phyloP scores from a whole-genome alignment of 2,113 vertebrate species.

The Alexandromys fortis region DNA sequence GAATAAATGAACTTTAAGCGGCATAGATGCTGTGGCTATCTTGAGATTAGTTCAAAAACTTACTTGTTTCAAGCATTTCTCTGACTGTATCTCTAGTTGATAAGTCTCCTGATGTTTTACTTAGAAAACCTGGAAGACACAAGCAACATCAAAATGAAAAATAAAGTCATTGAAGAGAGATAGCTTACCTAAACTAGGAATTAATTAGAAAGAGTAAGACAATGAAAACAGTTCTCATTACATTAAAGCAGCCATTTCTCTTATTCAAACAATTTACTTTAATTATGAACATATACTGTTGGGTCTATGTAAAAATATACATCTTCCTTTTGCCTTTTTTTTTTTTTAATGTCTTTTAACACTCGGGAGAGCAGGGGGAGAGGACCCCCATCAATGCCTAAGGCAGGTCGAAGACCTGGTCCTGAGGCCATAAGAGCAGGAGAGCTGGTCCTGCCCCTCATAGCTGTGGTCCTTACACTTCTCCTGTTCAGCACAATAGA shows the following conservation, averaged over 20 bases:
- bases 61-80: background rate
- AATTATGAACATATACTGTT: background rate
- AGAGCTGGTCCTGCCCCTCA: background rate
- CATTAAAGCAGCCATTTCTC: background rate
- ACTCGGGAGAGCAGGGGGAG: background rate
- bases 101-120: constrained; percentile 1
- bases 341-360: background rate
- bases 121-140: constrained; percentile 24
- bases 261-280: constrained; percentile 32
- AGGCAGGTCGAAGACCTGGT: background rate
- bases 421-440: background rate
- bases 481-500: background rate
- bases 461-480: background rate
- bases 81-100: background rate
- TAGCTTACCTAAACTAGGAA: background rate
- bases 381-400: background rate
- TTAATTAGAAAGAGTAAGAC: constrained; percentile 7
- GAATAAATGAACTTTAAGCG: constrained; percentile 72
- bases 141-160: constrained; percentile 51
- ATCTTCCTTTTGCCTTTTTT: background rate
- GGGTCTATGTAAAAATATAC: background rate
- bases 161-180: background rate
- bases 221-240: background rate
- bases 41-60: constrained; percentile 52
- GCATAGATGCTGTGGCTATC: constrained; percentile 38